Percentiles rank a stretch among this genome's conserved stretches.
Conservation (phyloP, 2,113 vertebrate species). For the Meriones unguiculatus region DNA sequence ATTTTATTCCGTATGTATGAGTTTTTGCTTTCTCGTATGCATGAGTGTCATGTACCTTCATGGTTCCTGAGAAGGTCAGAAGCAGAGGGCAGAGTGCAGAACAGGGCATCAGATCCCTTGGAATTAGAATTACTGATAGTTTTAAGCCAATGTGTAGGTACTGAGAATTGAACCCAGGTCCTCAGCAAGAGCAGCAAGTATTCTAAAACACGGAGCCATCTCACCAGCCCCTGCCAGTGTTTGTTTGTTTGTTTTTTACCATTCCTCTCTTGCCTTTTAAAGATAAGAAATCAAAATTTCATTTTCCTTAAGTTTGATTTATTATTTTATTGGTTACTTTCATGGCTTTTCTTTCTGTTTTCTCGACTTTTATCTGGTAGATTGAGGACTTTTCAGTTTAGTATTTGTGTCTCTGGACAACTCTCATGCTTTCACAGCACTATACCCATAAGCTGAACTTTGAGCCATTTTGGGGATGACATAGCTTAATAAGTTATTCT, state of each 20-base stretch:
- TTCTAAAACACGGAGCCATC: not conserved
- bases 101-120: not conserved
- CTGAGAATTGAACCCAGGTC: not conserved
- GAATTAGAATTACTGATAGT: not conserved
- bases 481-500: not conserved
- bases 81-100: not conserved
- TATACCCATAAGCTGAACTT: not conserved
- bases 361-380: not conserved
- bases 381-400: not conserved
- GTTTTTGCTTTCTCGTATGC: not conserved
- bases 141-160: not conserved
- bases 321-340: not conserved
- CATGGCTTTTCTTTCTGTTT: not conserved
- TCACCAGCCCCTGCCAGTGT: not conserved
- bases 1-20: not conserved
- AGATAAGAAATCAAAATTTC: not conserved
- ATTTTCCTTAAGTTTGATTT: slow-evolving; percentile 2
- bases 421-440: not conserved
- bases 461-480: not conserved
- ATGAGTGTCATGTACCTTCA: not conserved
- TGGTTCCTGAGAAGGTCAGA: not conserved
- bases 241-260: not conserved
- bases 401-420: not conserved
- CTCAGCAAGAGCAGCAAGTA: not conserved
- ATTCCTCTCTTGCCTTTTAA: slow-evolving; percentile 4